Evolutionary conservation across 2,113 vertebrate genomes (phyloP).

Genomic region (Pagrus major): DNA sequence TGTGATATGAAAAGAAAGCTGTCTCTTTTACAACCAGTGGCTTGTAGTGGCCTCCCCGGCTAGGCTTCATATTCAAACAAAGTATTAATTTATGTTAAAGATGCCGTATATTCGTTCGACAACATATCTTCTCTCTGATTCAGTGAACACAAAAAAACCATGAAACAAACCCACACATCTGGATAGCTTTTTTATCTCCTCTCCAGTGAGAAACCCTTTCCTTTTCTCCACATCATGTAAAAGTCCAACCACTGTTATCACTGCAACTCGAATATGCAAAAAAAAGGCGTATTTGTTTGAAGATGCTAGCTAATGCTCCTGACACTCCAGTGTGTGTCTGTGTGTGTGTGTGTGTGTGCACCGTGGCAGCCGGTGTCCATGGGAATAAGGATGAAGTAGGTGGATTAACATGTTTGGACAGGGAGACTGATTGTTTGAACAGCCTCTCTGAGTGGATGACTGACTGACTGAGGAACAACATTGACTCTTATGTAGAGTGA

Average conservation of each 20-base stretch:
- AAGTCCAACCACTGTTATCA: slow-evolving; percentile 28
- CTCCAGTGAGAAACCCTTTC: slow-evolving; percentile 30
- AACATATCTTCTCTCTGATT: slow-evolving; percentile 9
- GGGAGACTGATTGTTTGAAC: slow-evolving; percentile 77
- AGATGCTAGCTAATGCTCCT: slow-evolving; percentile 51
- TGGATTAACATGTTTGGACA: slow-evolving; percentile 83
- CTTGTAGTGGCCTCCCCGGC: slow-evolving; percentile 6
- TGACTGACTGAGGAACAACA: slow-evolving; percentile 67
- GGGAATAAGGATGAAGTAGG: slow-evolving; percentile 73
- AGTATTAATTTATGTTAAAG: slow-evolving; percentile 8
- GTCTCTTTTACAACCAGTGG: slow-evolving; percentile 27
- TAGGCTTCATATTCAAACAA: slow-evolving; percentile 21
- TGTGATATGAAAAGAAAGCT: not conserved
- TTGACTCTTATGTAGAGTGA: slow-evolving; percentile 53
- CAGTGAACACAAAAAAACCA: not conserved
- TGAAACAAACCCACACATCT: slow-evolving; percentile 10
- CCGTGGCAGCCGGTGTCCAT: slow-evolving; percentile 40
- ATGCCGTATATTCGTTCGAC: not conserved
- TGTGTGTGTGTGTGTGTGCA: slow-evolving; percentile 12
- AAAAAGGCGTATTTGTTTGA: slow-evolving; percentile 50
- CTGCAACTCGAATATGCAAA: slow-evolving; percentile 62
- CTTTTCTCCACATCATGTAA: not conserved
- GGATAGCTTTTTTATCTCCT: not conserved
- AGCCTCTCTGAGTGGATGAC: slow-evolving; percentile 55
- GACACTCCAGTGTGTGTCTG: slow-evolving; percentile 12